Evolutionary conservation across 2,888 invertebrate genomes (phyloP).

Genomic region (Gryllus longicercus): DNA sequence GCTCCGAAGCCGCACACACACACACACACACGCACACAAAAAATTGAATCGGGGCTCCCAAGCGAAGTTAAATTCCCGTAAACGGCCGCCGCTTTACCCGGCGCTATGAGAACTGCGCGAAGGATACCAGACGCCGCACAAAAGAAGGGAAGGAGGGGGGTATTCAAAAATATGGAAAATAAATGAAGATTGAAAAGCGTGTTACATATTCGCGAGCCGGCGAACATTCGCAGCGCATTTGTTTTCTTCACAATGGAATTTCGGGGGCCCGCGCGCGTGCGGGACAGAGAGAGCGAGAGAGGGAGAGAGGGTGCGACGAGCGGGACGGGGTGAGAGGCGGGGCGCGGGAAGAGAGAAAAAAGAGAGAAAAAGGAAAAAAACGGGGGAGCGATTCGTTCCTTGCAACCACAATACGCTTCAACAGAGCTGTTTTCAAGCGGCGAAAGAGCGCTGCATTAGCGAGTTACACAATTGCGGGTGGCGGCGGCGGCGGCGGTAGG

Average conservation of each 20-base stretch:
- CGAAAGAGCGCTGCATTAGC: neutral
- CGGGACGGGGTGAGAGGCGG: neutral
- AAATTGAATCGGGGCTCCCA: neutral
- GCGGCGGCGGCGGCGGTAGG: no score
- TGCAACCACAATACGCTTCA: neutral
- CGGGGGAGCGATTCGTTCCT: constrained; percentile 3
- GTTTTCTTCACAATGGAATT: neutral
- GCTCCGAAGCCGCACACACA: neutral
- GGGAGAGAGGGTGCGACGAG: neutral
- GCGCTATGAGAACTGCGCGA: neutral
- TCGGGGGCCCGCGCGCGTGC: neutral
- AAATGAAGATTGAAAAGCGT: neutral
- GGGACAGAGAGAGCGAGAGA: no score
- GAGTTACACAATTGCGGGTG: no score
- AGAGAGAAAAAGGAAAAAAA: neutral
- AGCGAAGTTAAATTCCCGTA: neutral
- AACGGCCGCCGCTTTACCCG: neutral
- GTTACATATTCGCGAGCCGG: neutral
- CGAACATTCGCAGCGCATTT: neutral
- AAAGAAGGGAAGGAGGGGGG: no score
- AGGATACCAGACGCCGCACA: neutral
- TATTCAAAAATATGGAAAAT: neutral
- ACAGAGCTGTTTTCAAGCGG: neutral
- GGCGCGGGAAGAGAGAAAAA: neutral
- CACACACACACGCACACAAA: neutral